Evolutionary conservation across 2,113 vertebrate species (phyloP), one percentile per base, ranked within the genome.

Genomic region (Seriola quinqueradiata): DNA sequence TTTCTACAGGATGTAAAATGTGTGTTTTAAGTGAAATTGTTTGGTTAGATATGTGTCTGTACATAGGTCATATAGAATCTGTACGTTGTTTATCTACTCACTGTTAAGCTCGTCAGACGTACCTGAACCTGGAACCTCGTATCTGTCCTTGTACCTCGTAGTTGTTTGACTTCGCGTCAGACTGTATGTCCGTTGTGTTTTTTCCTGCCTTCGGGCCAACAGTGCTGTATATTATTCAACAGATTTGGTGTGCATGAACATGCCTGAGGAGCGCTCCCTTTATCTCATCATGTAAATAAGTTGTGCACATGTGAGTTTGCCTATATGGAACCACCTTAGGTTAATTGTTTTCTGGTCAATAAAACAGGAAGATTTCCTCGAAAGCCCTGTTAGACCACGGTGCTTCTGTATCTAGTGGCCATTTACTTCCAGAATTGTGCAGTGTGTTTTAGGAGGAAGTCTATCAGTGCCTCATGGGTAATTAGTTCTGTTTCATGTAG

Each of bases 181-280:
- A 70, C 28, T 58, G 36, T 28, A 36, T 79, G 16, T 66, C 14
- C 1, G 28, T 21, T 25, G 28, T 59, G 46, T 5, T 54, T 65
- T 36, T 50, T 76, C 16, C 42, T 38, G 58, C 57, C 70, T 58
- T 54, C 16, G 3, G 70, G 80, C 54, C 11, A 6, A 55, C 36
- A 52, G 52, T 0, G 58, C n/a, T 40, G 16, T 59, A 21, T 66
- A 84, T 89, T 64, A 84, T 83, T 83, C 63, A 81, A 54, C 70
- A 69, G 28, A 64, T 81, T 77, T 23, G 14, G 8, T 13, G 12
- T 34, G 74, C 74, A 3, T 10, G 25, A 81, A 38, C 59, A 21
- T 32, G 72, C 81, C 8, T 12, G 11, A 65, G 66, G 38, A 23
- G 10, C 10, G 0, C 25, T 50, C 8, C 25, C 2, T 65, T 59